Conservation (phyloP, 2,888 invertebrate genomes). For the Leptopilina syphax region DNA sequence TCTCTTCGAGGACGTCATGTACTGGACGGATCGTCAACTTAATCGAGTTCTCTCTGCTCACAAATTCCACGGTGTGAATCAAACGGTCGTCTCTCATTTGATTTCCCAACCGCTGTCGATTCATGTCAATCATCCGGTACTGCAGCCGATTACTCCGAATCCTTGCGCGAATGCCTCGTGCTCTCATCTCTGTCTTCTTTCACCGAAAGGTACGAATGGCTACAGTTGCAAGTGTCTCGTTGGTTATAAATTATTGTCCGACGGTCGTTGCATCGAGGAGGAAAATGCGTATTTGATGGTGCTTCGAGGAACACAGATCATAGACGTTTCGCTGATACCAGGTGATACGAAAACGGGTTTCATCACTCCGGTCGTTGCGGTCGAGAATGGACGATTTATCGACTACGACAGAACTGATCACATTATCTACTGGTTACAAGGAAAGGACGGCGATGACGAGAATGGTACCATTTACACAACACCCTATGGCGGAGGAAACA, state of each 20-base stretch:
- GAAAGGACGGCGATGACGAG: constrained; percentile 84
- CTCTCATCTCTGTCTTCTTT: constrained; percentile 94
- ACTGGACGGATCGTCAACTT: constrained; percentile 97
- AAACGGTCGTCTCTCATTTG: constrained; percentile 94
- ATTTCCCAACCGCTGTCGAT: constrained; percentile 97
- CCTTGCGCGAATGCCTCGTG: constrained; percentile 89
- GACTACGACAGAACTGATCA: constrained; percentile 94
- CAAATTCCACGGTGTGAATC: constrained; percentile 94
- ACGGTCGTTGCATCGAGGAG: constrained; percentile 89
- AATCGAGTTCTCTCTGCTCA: constrained; percentile 94
- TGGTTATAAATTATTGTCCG: constrained; percentile 84
- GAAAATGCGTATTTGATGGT: constrained; percentile 94
- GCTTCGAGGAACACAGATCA: constrained; percentile 91
- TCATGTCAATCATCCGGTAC: constrained; percentile 95
- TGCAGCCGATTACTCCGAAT: constrained; percentile 89
- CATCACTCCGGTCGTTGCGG: constrained; percentile 91
- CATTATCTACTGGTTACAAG: constrained; percentile 92
- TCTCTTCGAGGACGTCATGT: constrained; percentile 96
- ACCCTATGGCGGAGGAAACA: constrained; percentile 91
- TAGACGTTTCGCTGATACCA: constrained; percentile 88
- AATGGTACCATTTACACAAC: constrained; percentile 91
- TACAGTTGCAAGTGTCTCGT: constrained; percentile 95
- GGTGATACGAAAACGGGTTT: constrained; percentile 88
- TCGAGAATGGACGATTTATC: constrained; percentile 91
- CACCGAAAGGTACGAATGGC: constrained; percentile 83